Conservation (phyloP, 1,140 invertebrate genomes). For the Eueides isabella region DNA sequence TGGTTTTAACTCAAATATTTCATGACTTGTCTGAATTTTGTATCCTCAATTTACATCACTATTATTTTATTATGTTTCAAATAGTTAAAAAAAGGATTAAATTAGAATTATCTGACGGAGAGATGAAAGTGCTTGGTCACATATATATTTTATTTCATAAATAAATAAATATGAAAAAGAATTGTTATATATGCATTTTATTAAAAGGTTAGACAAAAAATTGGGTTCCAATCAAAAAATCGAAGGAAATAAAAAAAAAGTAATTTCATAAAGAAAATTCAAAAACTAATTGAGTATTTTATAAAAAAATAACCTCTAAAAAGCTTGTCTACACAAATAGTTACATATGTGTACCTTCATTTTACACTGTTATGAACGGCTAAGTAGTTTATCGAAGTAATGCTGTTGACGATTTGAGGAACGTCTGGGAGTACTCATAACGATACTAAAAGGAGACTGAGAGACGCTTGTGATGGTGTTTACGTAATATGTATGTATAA, state of each 20-base stretch:
- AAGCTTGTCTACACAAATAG: background rate
- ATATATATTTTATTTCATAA: too few relatives aligned
- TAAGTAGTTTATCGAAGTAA: slow-evolving; percentile 6
- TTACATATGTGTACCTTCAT: background rate
- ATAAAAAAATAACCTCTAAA: background rate
- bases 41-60: too few relatives aligned
- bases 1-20: too few relatives aligned
- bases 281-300: background rate
- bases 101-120: too few relatives aligned
- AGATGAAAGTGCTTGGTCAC: too few relatives aligned
- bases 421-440: background rate
- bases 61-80: too few relatives aligned
- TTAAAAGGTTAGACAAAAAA: too few relatives aligned
- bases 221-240: too few relatives aligned
- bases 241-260: background rate
- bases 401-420: slow-evolving; percentile 4
- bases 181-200: too few relatives aligned
- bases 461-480: background rate
- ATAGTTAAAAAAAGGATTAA: too few relatives aligned
- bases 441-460: background rate
- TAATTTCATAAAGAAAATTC: background rate
- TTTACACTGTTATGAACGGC: background rate
- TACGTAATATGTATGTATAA: background rate
- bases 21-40: too few relatives aligned
- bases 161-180: too few relatives aligned